Conservation (phyloP, 2,113 vertebrate species). For the Arenaria interpres region DNA sequence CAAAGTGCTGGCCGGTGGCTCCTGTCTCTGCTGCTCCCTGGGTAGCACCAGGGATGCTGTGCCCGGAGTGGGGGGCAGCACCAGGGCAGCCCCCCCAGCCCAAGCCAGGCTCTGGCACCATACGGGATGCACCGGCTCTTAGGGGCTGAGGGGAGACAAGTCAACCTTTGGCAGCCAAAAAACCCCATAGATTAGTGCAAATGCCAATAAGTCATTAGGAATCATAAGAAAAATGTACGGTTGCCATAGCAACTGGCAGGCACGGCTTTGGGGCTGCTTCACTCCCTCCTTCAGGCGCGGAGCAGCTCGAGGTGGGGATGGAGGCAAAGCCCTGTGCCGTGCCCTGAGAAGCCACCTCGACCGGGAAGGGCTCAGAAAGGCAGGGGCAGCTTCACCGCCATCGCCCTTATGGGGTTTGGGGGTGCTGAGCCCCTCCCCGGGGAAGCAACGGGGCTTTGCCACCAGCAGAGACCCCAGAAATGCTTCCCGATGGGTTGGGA, state of each 20-base stretch:
- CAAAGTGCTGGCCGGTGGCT: neutral
- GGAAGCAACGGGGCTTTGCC: neutral
- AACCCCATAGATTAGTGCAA: neutral
- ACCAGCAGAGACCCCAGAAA: neutral
- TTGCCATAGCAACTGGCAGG: slow-evolving; percentile 67
- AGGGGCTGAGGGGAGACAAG: neutral
- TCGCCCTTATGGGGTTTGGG: accelerated
- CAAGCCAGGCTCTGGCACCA: accelerated
- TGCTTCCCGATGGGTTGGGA: neutral
- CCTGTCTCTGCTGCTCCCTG: neutral
- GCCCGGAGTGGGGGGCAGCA: neutral
- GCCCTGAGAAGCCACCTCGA: neutral
- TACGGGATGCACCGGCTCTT: neutral
- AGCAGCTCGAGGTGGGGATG: neutral
- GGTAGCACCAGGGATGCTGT: neutral
- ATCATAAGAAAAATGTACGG: slow-evolving; percentile 60
- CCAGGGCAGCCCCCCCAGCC: neutral
- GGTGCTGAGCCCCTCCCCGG: neutral
- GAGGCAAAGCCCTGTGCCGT: neutral
- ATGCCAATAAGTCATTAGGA: slow-evolving; percentile 60
- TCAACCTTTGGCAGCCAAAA: neutral
- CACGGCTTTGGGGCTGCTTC: slow-evolving; percentile 42
- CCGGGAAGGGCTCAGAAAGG: accelerated
- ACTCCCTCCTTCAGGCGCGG: neutral
- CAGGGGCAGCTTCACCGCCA: accelerated